These are phyloP conservation scores for Styela clava DNA, from an alignment of 23 tunicate species.

Conservation along the genomic window DNA sequence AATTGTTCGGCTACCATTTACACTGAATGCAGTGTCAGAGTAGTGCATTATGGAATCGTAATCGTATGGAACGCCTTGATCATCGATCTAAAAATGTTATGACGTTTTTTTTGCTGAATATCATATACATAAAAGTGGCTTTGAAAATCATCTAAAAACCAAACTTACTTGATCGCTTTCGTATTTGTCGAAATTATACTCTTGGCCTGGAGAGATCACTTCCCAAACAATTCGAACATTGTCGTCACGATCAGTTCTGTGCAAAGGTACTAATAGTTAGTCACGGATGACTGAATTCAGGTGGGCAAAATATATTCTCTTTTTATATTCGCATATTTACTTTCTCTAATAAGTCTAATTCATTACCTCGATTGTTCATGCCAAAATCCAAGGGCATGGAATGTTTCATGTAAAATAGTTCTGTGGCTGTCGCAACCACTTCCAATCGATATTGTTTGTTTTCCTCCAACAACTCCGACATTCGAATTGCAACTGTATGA, in stretches of 20 bases:
- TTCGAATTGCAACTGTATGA: conserved; percentile 64
- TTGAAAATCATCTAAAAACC: too few relatives aligned
- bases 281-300: too few relatives aligned
- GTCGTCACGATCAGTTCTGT: conserved; percentile 80
- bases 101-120: too few relatives aligned
- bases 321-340: too few relatives aligned
- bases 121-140: too few relatives aligned
- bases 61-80: conserved; percentile 53
- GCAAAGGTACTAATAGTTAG: too few relatives aligned
- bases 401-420: conserved; percentile 61
- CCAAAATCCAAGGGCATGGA: conserved; percentile 91
- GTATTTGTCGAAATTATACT: conserved; percentile 74
- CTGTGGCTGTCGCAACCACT: conserved; percentile 65
- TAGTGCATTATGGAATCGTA: conserved; percentile 83
- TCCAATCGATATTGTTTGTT: conserved; percentile 64
- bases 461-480: conserved; percentile 53
- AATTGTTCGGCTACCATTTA: conserved; percentile 62
- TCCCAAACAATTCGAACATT: conserved; percentile 76
- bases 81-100: conserved; percentile 9
- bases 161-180: conserved; percentile 10
- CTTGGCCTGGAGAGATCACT: conserved; percentile 59
- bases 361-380: conserved; percentile 92
- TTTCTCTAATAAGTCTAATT: too few relatives aligned
- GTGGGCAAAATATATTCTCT: too few relatives aligned
- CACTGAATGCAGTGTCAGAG: conserved; percentile 46